Evolutionary conservation across 1,140 invertebrate species (phyloP), one percentile per base, ranked within the genome.

Genomic region (Microplitis demolitor): DNA sequence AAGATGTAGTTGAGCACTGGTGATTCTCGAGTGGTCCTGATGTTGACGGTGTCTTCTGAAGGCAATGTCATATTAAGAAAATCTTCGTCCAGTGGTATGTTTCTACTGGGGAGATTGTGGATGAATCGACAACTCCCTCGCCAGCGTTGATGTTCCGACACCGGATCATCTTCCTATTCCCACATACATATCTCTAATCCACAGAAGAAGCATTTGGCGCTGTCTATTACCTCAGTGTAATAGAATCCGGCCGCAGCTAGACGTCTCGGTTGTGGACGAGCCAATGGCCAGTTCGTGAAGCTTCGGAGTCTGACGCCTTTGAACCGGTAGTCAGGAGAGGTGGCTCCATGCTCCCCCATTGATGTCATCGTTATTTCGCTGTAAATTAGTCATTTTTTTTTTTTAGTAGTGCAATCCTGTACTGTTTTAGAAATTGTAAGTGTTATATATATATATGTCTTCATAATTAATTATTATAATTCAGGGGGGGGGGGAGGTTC

Each of bases 151-250:
- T 98, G 96, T 81, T 97, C 96, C 9, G 87, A 87, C 78, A 92
- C 90, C 0, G 95, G 94, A 79, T 93, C 90, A 87, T 98, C 96
- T 9, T 91, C 91, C 71, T n/a, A n/a, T n/a, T 87, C 91, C 96
- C 96, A 98, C 60, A 85, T 78, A 73, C 92, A 91, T 58, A 97
- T 91, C 83, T 95, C 94, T 11, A 95, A 91, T 54, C 91, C 90
- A 83, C 96, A 98, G 84, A 94, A 96, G 50, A 93, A 92, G 84
- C 96, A 98, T 73, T 92, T 91, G 0, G 97, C 95, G 71, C 88
- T 88, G 77, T 93, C 91, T 66, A 89, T 89, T 35, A 89, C 85
- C 24, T 90, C 90, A 3, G 90, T 91, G 77, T 93, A 96, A 85
- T 92, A 97, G 86, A 97, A 97, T 16, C 96, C 95, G 64, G 93